Base-by-base conservation (phyloP, 2,888 invertebrate species). In the Eristalis pertinax region DNA sequence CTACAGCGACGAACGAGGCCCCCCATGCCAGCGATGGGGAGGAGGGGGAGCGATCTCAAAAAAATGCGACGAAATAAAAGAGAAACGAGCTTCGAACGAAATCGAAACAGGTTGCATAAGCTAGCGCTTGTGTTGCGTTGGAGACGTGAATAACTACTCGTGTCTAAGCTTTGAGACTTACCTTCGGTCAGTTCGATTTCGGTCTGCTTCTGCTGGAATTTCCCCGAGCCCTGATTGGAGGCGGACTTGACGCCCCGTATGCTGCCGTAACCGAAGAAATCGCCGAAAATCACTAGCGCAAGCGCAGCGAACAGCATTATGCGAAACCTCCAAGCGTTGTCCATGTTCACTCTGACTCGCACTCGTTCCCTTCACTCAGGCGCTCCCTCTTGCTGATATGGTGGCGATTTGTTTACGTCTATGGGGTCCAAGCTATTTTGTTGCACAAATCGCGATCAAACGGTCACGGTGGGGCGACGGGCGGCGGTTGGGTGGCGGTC, bases 281-380 rank as follows among this genome's bases (percentile, higher is more conserved):
- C 93, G 72, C 93, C 93, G 85, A 93, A 92, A 75, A 93, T 89
- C 83, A 93, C 91, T 89, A 93, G 89, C 60, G 92, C 92, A 85
- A 93, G 89, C 64, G 92, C 90, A 72, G 91, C 91, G 43, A 93
- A 91, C 73, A 93, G 90, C 91, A 93, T 91, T 38, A 93, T 90
- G 78, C 93, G 93, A 89, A 93, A 93, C 83, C 93, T 91, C 93
- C 93, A 93, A 84, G 92, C 93, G 68, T 92, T 91, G 88, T 93
- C 92, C 91, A 93, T 92, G 38, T 26, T 89, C 75, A 56, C 32
- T 10, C 22, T 58, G 13, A 7, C 22, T 24, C 4, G 24, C 24
- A 0, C 4, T 60, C 5, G 1, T 0, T 13, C 32, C 8, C 29
- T 35, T 32, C 32, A 5, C 10, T 35, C 35, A 15, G 32, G 19